These are phyloP conservation scores for Myathropa florea DNA, from an alignment of 2,888 invertebrate genomes.

Conservation along the genomic window DNA sequence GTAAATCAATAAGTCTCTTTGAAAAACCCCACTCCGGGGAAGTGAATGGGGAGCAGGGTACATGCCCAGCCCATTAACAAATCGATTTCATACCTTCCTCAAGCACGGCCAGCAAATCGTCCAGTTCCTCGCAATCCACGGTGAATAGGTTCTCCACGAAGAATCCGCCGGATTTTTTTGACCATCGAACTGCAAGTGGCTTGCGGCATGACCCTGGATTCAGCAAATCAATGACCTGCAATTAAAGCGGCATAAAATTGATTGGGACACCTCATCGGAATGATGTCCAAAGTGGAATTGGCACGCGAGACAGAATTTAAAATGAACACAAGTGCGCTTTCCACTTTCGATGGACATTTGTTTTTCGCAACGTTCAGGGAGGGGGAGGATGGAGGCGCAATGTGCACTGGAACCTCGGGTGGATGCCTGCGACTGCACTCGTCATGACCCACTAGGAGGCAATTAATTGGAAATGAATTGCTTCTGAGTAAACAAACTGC, in stretches of 20 bases:
- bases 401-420: background rate
- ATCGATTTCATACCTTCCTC: constrained; percentile 89
- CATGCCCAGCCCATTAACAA: background rate
- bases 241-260: constrained; percentile 52
- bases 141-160: constrained; percentile 98
- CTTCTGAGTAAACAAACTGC: constrained; percentile 26
- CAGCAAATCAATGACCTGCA: constrained; percentile 94
- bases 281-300: background rate
- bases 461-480: constrained; percentile 30
- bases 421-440: background rate
- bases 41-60: no score
- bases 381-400: background rate
- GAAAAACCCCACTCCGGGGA: background rate
- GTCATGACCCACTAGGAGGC: constrained; percentile 2
- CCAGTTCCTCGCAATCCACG: constrained; percentile 95
- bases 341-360: constrained; percentile 2
- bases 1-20: constrained; percentile 30
- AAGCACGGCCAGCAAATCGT: constrained; percentile 94
- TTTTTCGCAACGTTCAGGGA: background rate
- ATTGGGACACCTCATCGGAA: background rate
- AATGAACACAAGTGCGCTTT: constrained; percentile 19
- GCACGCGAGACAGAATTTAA: constrained; percentile 6
- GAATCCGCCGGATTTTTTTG: constrained; percentile 94
- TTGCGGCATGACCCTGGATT: constrained; percentile 90
- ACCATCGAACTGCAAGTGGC: constrained; percentile 95